Evolutionary conservation across 2,888 invertebrate genomes (phyloP).

Genomic region (Cheilosia grossa): DNA sequence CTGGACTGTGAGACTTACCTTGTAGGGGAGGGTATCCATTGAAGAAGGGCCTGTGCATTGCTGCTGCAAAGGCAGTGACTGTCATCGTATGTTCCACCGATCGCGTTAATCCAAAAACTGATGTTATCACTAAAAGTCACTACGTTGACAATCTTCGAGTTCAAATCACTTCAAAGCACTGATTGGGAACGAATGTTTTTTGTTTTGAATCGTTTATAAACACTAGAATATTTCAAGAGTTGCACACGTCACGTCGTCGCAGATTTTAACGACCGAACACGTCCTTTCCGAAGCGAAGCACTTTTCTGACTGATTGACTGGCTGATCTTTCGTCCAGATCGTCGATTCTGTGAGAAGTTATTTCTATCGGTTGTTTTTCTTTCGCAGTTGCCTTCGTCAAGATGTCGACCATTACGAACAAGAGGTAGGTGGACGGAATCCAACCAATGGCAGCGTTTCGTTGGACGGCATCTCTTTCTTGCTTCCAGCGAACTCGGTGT

Average conservation of each 20-base stretch:
- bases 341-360: conserved; percentile 79
- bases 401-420: conserved; percentile 80
- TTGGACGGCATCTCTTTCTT: conserved; percentile 75
- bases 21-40: conserved; percentile 83
- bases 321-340: conserved; percentile 80
- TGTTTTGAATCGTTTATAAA: not conserved
- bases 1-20: conserved; percentile 78
- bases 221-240: conserved; percentile 13
- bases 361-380: conserved; percentile 28
- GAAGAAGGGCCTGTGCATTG: conserved; percentile 83
- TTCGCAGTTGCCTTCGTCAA: conserved; percentile 75
- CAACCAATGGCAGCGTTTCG: conserved; percentile 77
- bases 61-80: conserved; percentile 82
- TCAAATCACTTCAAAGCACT: conserved; percentile 32
- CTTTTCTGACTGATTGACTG: conserved; percentile 80
- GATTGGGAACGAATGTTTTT: conserved; percentile 2
- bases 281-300: conserved; percentile 80
- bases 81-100: conserved; percentile 79
- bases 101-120: conserved; percentile 43
- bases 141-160: not conserved
- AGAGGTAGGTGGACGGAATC: conserved; percentile 55
- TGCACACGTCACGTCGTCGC: conserved; percentile 13
- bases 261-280: conserved; percentile 40
- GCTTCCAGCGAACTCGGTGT: conserved; percentile 29
- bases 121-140: conserved; percentile 36